Conservation (phyloP, 2,113 vertebrate genomes). For the Myxocyprinus asiaticus region DNA sequence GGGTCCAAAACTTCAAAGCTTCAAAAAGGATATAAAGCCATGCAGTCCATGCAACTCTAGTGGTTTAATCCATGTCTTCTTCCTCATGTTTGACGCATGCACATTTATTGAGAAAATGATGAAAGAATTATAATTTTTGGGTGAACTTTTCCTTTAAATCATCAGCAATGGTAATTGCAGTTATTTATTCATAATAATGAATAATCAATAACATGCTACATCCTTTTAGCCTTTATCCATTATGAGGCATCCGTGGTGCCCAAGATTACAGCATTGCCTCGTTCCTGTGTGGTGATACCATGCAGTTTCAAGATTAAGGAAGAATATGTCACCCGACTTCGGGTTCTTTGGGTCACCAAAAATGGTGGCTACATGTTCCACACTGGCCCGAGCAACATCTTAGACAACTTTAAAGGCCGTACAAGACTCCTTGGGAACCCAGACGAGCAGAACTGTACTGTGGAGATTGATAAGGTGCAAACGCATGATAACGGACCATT, state of each 20-base stretch:
- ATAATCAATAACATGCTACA: too few species aligned
- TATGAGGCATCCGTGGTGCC: constrained; percentile 56
- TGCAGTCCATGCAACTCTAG: too few species aligned
- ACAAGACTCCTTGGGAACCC: constrained; percentile 61
- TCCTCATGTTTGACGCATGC: too few species aligned
- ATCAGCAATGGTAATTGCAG: too few species aligned
- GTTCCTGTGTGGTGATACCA: constrained; percentile 69
- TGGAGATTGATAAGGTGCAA: constrained; percentile 69
- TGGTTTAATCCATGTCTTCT: too few species aligned
- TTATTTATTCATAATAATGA: too few species aligned
- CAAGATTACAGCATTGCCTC: constrained; percentile 57
- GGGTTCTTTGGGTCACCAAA: constrained; percentile 59
- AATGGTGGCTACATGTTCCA: constrained; percentile 34
- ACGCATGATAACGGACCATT: constrained; percentile 69
- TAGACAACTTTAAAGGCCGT: constrained; percentile 63
- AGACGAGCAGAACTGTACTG: constrained; percentile 58
- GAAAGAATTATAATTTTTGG: too few species aligned
- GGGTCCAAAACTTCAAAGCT: too few species aligned
- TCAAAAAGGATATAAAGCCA: too few species aligned
- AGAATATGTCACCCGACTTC: constrained; percentile 17
- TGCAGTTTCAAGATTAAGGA: constrained; percentile 57
- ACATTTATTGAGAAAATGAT: too few species aligned
- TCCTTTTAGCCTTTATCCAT: constrained; percentile 22
- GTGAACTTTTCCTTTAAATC: too few species aligned
- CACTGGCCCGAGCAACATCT: constrained; percentile 9